These are phyloP conservation scores for Noctilio leporinus DNA, from an alignment of 2,113 vertebrate species.

Conservation along the genomic window DNA sequence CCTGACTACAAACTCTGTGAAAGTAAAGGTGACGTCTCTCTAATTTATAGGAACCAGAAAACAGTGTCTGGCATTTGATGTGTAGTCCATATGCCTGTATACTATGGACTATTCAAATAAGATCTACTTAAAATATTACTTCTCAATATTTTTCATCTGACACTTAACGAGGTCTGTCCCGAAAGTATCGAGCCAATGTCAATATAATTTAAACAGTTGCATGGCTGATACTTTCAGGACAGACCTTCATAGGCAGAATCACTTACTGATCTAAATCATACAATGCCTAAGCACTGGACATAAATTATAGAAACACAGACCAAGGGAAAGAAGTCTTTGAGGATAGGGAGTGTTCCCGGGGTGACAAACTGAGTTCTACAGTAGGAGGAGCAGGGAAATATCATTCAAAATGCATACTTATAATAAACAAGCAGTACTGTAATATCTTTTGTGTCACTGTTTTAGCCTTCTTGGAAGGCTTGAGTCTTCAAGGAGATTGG, in stretches of 20 bases:
- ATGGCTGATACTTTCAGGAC: too few relatives aligned
- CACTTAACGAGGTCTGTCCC: too few relatives aligned
- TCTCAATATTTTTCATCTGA: not conserved
- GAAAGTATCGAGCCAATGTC: too few relatives aligned
- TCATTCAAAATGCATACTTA: not conserved
- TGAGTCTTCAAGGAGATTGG: not conserved
- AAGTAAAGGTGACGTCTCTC: not conserved
- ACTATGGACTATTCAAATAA: not conserved
- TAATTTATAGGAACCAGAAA: not conserved
- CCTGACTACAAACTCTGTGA: not conserved
- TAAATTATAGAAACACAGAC: not conserved
- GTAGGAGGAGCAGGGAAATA: not conserved
- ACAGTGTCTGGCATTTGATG: not conserved
- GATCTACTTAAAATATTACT: slow-evolving; percentile 6
- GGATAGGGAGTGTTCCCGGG: not conserved
- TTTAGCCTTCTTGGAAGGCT: not conserved
- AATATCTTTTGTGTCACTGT: not conserved
- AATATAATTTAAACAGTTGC: too few relatives aligned
- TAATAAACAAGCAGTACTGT: not conserved
- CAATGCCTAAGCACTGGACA: not conserved
- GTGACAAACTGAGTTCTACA: not conserved
- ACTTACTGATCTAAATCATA: not conserved
- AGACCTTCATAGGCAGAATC: not conserved
- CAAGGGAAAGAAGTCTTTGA: not conserved
- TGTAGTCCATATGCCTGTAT: not conserved